Base-by-base conservation (phyloP, 2,888 invertebrate species). In the Tetanocera ferruginea region DNA sequence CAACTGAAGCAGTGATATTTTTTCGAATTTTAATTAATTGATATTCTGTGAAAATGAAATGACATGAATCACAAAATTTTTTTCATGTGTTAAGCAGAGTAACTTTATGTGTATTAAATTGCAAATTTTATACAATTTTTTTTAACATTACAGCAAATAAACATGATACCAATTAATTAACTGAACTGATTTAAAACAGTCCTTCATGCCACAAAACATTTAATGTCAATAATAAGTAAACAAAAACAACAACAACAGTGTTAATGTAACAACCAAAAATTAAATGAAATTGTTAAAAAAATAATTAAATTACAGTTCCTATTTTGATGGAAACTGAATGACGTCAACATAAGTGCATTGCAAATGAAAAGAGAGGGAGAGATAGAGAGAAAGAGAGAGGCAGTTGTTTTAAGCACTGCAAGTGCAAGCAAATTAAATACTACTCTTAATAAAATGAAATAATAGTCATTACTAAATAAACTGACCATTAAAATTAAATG, bases 271-370 rank as follows among this genome's bases (percentile, higher is more conserved):
- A 11, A 52, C 19, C 74, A 43, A 25, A 14, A 57, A 69, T 57
- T 76, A 57, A 76, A 57, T 76, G 57, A 67, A 57, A 69, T 76
- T 60, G 23, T 69, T 69, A 49, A 17, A 57, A n/a, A 76, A 60
- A 43, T 55, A 67, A 49, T 76, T 60, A 11, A 57, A 76, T 76
- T 60, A 69, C 55, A 60, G 43, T 28, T 23, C 4, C 17, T 55
- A 55, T 14, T 25, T 11, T 55, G 34, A 34, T 37, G 19, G 14
- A n/a, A n/a, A 57, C 66, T 49, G n/a, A 72, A 71, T 62, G 62
- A 52, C 62, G 34, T 11, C 62, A 51, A 34, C 31, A 34, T 23
- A 28, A 37, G 14, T 23, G 52, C 49, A 19, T 31, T 8, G n/a
- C 60, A 51, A 1, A 34, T 1, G 37, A 11, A 11, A 11, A 28